Conservation (phyloP, 2,797 vertebrate species). For the Chrysocyon brachyurus region DNA sequence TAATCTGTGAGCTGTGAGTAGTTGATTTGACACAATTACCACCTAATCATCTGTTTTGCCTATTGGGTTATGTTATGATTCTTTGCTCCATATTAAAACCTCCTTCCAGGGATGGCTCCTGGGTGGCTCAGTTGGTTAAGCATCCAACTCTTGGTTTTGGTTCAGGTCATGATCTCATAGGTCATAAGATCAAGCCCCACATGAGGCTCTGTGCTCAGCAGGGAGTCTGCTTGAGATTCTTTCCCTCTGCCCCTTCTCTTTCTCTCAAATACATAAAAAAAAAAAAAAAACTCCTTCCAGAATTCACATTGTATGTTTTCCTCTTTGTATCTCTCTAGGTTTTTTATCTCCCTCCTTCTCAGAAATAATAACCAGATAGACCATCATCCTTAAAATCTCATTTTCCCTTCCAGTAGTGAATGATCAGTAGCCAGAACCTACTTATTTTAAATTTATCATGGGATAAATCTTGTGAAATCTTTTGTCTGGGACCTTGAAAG, state of each 20-base stretch:
- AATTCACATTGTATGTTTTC: not conserved
- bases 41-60: conserved; percentile 63
- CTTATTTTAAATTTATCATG: not conserved
- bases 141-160: not conserved
- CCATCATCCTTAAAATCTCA: not conserved
- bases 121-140: not conserved
- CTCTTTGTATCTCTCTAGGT: not conserved
- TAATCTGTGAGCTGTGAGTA: conserved; percentile 37
- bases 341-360: not conserved
- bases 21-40: conserved; percentile 59
- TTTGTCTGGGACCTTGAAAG: not conserved
- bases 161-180: not conserved
- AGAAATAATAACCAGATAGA: not conserved
- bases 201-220: not conserved
- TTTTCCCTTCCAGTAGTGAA: conserved; percentile 16
- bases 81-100: conserved; percentile 21
- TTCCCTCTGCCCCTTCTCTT: not conserved
- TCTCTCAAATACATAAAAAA: not conserved
- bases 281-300: conserved; percentile 2
- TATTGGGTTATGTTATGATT: not conserved
- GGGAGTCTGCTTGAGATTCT: not conserved
- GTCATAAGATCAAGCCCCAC: not conserved
- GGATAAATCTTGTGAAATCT: not conserved
- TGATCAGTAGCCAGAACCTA: not conserved
- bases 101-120: not conserved